These are phyloP conservation scores for Odiellus spinosus DNA, from an alignment of 2,888 invertebrate genomes.

Conservation along the genomic window DNA sequence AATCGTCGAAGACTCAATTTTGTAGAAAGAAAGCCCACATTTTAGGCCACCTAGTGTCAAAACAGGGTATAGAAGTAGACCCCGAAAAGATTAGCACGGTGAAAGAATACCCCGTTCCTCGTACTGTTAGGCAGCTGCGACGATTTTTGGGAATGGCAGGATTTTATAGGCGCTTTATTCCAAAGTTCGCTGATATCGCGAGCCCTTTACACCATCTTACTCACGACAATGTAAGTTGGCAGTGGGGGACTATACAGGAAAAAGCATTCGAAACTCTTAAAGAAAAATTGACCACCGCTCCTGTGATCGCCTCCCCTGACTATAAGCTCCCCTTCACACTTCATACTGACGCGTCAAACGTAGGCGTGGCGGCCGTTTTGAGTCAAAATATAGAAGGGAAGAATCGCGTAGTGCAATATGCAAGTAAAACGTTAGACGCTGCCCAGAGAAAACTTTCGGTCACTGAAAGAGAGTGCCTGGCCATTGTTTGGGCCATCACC, in stretches of 20 bases:
- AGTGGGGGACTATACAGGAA: slow-evolving; percentile 2
- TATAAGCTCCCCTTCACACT: slow-evolving; percentile 15
- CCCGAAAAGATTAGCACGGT: slow-evolving; percentile 2
- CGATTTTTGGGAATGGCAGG: background rate
- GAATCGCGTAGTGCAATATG: slow-evolving; percentile 19
- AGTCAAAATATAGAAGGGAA: slow-evolving; percentile 16
- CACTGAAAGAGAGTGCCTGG: slow-evolving; percentile 31
- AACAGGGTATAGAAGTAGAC: slow-evolving; percentile 5
- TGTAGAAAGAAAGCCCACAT: slow-evolving; percentile 6
- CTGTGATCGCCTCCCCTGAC: slow-evolving; percentile 18
- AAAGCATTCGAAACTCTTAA: slow-evolving; percentile 9
- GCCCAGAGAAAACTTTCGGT: slow-evolving; percentile 25
- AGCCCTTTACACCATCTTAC: slow-evolving; percentile 6
- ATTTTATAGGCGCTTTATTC: slow-evolving; percentile 5
- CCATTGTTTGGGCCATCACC: slow-evolving; percentile 27
- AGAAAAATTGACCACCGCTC: slow-evolving; percentile 7
- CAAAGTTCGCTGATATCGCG: slow-evolving; percentile 6
- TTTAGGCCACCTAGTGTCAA: slow-evolving; percentile 9
- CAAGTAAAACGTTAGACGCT: slow-evolving; percentile 5
- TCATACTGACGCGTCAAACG: slow-evolving; percentile 20
- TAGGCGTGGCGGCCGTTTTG: slow-evolving; percentile 22
- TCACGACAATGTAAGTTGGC: slow-evolving; percentile 5
- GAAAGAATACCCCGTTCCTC: slow-evolving; percentile 10
- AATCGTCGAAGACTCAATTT: slow-evolving; percentile 18
- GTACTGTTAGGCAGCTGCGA: slow-evolving; percentile 9